Percentiles rank a stretch among this genome's conserved stretches.
Conservation (phyloP, 2,888 invertebrate species). For the Papilio demoleus region DNA sequence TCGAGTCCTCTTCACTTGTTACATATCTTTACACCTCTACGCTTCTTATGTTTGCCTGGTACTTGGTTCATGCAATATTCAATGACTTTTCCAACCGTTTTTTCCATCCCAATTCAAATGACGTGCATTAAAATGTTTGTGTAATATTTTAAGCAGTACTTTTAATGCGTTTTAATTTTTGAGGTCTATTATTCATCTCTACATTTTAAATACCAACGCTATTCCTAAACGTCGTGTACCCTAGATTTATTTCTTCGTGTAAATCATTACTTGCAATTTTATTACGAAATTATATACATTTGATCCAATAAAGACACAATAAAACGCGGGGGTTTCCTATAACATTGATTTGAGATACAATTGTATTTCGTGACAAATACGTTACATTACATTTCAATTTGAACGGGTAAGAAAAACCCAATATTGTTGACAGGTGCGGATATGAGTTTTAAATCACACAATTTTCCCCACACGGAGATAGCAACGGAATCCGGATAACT, state of each 20-base stretch:
- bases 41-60: conserved; percentile 41
- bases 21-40: conserved; percentile 58
- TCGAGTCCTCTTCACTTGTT: conserved; percentile 57
- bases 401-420: conserved; percentile 12
- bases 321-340: no score
- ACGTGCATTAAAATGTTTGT: not conserved
- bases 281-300: no score
- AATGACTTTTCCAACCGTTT: conserved; percentile 25
- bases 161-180: not conserved
- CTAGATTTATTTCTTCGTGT: no score
- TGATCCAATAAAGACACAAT: not conserved
- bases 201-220: no score
- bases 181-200: no score
- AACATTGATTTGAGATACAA: not conserved
- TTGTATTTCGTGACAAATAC: conserved; percentile 9
- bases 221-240: no score
- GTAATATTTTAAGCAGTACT: not conserved
- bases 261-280: not conserved
- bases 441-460: conserved; percentile 34
- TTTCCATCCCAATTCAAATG: conserved; percentile 14
- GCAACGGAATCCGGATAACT: conserved; percentile 10
- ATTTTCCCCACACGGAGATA: conserved; percentile 26
- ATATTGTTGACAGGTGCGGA: conserved; percentile 24
- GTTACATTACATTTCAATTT: conserved; percentile 13
- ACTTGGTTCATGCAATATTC: conserved; percentile 43